Evolutionary conservation across 1,140 invertebrate genomes (phyloP).

Genomic region (Megathymus violae): DNA sequence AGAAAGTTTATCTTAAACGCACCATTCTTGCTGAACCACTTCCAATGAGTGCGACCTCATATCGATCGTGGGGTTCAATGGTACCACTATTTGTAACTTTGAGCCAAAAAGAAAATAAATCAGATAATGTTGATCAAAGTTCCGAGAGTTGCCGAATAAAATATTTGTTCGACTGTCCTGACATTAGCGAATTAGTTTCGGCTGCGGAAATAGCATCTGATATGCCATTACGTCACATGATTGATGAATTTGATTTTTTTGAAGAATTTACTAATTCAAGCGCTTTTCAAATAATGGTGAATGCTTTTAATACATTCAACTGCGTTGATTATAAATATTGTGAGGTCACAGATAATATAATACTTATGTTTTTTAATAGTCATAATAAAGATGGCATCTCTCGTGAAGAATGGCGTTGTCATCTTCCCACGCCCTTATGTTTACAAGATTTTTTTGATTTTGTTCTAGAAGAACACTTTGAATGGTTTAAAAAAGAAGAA

Average conservation of each 20-base stretch:
- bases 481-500: slow-evolving; percentile 81
- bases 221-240: slow-evolving; percentile 57
- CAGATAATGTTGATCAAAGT: slow-evolving; percentile 24
- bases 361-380: slow-evolving; percentile 76
- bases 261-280: slow-evolving; percentile 66
- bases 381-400: slow-evolving; percentile 59
- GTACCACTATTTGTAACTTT: slow-evolving; percentile 53
- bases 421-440: slow-evolving; percentile 81
- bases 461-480: slow-evolving; percentile 77
- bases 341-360: slow-evolving; percentile 69
- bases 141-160: slow-evolving; percentile 47
- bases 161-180: slow-evolving; percentile 69
- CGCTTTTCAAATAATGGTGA: slow-evolving; percentile 59
- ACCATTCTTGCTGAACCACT: slow-evolving; percentile 67
- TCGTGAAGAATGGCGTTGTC: slow-evolving; percentile 67
- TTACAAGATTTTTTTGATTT: slow-evolving; percentile 84
- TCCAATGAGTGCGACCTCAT: slow-evolving; percentile 42
- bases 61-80: slow-evolving; percentile 39
- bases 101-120: slow-evolving; percentile 47
- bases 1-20: slow-evolving; percentile 71
- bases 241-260: slow-evolving; percentile 76
- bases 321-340: slow-evolving; percentile 76
- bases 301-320: slow-evolving; percentile 74
- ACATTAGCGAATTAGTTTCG: slow-evolving; percentile 72
- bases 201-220: slow-evolving; percentile 65